phyloP scores from a whole-genome alignment of 1,140 invertebrate genomes.

The Eupristina koningsbergeri region DNA sequence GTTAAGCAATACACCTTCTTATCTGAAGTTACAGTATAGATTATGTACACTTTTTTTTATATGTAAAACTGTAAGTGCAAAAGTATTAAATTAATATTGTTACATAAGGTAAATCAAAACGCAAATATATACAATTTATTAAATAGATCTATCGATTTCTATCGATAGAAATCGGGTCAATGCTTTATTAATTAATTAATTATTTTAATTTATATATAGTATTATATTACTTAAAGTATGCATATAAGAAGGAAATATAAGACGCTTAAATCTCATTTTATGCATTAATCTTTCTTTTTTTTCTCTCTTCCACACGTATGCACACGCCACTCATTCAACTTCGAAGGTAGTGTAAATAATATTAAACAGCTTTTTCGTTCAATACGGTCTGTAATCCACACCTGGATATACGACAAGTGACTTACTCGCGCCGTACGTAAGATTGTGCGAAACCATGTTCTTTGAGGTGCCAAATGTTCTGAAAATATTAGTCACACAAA shows the following conservation, averaged over 20 bases:
- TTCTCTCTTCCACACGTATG: too few species aligned
- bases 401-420: conserved; percentile 56
- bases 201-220: too few species aligned
- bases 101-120: not conserved
- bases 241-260: conserved; percentile 18
- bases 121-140: conserved; percentile 11
- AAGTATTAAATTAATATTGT: not conserved
- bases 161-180: too few species aligned
- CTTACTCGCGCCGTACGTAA: conserved; percentile 58
- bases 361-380: conserved; percentile 45
- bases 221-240: conserved; percentile 5
- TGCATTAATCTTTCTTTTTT: conserved; percentile 18
- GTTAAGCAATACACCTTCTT: not conserved
- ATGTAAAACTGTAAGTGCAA: not conserved
- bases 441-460: conserved; percentile 58
- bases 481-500: conserved; percentile 62
- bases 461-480: conserved; percentile 61
- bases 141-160: conserved; percentile 11
- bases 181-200: too few species aligned
- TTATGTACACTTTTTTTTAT: not conserved
- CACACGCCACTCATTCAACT: conserved; percentile 8
- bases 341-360: conserved; percentile 40
- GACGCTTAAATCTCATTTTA: not conserved
- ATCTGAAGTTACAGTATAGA: not conserved
- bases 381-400: conserved; percentile 56